Evolutionary conservation across 2,888 invertebrate species (phyloP).

Genomic region (Oscheius sp.): DNA sequence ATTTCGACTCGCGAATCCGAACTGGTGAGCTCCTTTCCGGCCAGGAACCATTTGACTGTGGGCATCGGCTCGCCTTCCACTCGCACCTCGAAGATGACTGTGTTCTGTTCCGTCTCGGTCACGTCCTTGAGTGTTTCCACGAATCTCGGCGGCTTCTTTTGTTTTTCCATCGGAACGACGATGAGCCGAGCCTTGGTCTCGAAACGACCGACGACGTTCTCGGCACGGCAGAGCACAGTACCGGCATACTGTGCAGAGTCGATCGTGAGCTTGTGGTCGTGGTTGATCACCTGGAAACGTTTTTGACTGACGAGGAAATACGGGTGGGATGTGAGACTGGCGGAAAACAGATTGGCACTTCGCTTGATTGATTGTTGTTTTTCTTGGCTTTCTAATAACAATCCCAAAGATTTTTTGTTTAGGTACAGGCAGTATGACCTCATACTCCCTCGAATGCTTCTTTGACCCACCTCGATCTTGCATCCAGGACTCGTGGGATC

Average conservation of each 20-base stretch:
- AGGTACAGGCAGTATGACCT: too few relatives aligned
- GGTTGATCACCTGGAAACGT: constrained; percentile 78
- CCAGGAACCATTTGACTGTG: constrained; percentile 66
- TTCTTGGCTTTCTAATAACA: too few relatives aligned
- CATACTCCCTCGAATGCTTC: background rate
- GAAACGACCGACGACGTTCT: constrained; percentile 70
- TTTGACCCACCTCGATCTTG: constrained; percentile 76
- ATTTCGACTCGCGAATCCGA: constrained; percentile 57
- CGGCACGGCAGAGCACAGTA: constrained; percentile 70
- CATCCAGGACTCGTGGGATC: constrained; percentile 80
- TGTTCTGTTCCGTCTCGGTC: constrained; percentile 75
- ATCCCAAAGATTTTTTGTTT: too few relatives aligned
- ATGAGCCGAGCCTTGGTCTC: constrained; percentile 71
- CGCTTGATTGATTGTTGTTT: too few relatives aligned
- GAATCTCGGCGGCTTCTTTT: constrained; percentile 68
- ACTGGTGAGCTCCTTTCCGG: constrained; percentile 59
- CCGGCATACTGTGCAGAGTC: constrained; percentile 74
- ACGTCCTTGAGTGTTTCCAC: constrained; percentile 77
- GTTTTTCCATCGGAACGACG: constrained; percentile 66
- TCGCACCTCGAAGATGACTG: constrained; percentile 67
- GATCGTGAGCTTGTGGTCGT: constrained; percentile 84
- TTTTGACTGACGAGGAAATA: too few relatives aligned
- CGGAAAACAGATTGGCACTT: too few relatives aligned
- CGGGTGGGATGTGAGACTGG: too few relatives aligned
- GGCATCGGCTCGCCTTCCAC: constrained; percentile 72